A percentile compares a stretch with the other conserved stretches of the same genome.
phyloP scores from a whole-genome alignment of 2,888 invertebrate species.

The Agapostemon virescens region DNA sequence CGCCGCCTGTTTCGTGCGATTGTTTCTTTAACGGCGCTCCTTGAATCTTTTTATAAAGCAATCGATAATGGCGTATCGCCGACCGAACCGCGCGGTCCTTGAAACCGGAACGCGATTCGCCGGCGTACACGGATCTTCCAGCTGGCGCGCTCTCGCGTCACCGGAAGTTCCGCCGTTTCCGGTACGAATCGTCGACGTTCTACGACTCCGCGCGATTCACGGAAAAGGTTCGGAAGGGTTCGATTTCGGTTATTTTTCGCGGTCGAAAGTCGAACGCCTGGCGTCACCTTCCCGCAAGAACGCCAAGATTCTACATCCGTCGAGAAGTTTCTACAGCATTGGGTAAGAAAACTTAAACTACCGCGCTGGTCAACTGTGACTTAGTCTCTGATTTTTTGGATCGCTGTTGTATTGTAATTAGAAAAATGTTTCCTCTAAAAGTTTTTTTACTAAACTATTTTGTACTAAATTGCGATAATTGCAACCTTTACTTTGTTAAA shows the following conservation, averaged over 20 bases:
- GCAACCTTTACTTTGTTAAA: too few species aligned
- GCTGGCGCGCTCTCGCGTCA: background rate
- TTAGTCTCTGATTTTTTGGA: too few species aligned
- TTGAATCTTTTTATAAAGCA: constrained; percentile 57
- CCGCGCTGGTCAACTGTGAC: too few species aligned
- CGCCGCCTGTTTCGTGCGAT: constrained; percentile 29
- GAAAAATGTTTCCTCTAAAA: too few species aligned
- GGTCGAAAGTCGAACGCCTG: background rate
- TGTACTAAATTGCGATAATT: too few species aligned
- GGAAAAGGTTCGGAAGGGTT: background rate
- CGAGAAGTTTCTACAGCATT: background rate
- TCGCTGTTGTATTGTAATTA: too few species aligned
- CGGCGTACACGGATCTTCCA: constrained; percentile 1
- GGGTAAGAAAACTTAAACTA: too few species aligned
- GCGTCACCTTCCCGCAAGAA: background rate
- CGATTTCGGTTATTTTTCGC: background rate
- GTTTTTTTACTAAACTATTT: too few species aligned
- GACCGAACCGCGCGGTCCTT: constrained; percentile 39
- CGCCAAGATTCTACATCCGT: background rate
- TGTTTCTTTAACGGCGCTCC: constrained; percentile 33
- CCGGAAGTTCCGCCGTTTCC: background rate
- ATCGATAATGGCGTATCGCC: constrained; percentile 42
- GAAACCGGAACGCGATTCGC: constrained; percentile 18
- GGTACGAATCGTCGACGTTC: too few species aligned
- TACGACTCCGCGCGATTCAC: background rate